Evolutionary conservation across 2,113 vertebrate species (phyloP).

Genomic region (Eupsittula cactorum): DNA sequence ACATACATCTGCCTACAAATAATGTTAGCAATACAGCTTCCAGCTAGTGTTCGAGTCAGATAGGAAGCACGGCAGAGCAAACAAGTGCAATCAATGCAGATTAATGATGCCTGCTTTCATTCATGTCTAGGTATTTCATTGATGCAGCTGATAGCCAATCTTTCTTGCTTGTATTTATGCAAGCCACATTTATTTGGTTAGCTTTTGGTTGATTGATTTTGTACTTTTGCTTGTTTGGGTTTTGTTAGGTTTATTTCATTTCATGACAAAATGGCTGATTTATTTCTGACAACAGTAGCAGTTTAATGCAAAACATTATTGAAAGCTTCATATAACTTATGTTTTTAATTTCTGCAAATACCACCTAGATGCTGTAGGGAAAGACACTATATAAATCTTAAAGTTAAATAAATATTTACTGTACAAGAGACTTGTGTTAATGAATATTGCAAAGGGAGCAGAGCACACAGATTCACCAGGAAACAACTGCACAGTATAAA

Average conservation of each 20-base stretch:
- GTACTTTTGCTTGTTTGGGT: slow-evolving; percentile 68
- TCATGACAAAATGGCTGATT: slow-evolving; percentile 69
- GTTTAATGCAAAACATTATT: slow-evolving; percentile 68
- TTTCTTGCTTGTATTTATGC: slow-evolving; percentile 62
- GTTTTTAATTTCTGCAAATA: slow-evolving; percentile 72
- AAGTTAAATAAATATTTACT: slow-evolving; percentile 68
- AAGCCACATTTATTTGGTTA: slow-evolving; percentile 63
- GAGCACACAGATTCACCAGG: background rate
- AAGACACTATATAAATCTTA: slow-evolving; percentile 65
- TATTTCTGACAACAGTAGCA: slow-evolving; percentile 66
- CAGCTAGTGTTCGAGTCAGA: slow-evolving; percentile 33
- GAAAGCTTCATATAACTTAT: slow-evolving; percentile 71
- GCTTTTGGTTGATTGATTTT: slow-evolving; percentile 69
- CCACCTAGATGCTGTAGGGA: slow-evolving; percentile 56
- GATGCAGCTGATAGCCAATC: slow-evolving; percentile 55
- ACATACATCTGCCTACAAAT: slow-evolving; percentile 30
- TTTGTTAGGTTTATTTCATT: slow-evolving; percentile 71
- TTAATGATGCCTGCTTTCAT: slow-evolving; percentile 66
- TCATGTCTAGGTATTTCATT: slow-evolving; percentile 64
- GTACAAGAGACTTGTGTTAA: slow-evolving; percentile 51
- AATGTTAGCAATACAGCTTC: background rate
- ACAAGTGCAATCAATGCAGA: slow-evolving; percentile 65
- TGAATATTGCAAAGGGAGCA: slow-evolving; percentile 53
- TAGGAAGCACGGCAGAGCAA: slow-evolving; percentile 6
- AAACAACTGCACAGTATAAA: background rate